Evolutionary conservation across 2,113 vertebrate species (phyloP).

Genomic region (Cercopithecus mona): DNA sequence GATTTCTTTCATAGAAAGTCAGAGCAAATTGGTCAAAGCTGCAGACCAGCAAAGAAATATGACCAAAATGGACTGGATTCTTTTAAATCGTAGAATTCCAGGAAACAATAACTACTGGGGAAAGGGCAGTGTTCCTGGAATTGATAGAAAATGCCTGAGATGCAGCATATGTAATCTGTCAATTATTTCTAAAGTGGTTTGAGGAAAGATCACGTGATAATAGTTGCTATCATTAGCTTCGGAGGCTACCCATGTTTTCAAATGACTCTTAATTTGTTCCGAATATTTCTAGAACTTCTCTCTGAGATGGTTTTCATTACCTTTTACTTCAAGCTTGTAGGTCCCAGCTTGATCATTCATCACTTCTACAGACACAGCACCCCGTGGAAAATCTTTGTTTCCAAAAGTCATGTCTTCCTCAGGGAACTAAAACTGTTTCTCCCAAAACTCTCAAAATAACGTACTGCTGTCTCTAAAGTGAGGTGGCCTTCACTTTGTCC

Average conservation of each 20-base stretch:
- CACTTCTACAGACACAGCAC: neutral
- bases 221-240: neutral
- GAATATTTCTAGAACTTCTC: neutral
- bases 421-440: neutral
- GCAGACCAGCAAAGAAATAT: neutral
- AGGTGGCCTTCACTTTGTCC: conserved; percentile 2
- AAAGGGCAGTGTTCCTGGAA: neutral
- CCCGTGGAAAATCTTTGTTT: conserved; percentile 50
- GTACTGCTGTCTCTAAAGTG: neutral
- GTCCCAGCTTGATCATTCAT: conserved; percentile 12
- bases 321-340: conserved; percentile 27
- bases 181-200: neutral
- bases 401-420: conserved; percentile 51
- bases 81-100: neutral
- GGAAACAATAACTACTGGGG: neutral
- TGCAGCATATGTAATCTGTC: neutral
- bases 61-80: neutral
- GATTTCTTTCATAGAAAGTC: neutral
- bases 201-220: neutral
- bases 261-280: neutral
- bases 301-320: conserved; percentile 14
- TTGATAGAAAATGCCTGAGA: neutral
- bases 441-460: conserved; percentile 20
- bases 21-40: neutral
- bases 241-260: neutral